Evolutionary conservation across 2,113 vertebrate species (phyloP).

Genomic region (Indicator indicator): DNA sequence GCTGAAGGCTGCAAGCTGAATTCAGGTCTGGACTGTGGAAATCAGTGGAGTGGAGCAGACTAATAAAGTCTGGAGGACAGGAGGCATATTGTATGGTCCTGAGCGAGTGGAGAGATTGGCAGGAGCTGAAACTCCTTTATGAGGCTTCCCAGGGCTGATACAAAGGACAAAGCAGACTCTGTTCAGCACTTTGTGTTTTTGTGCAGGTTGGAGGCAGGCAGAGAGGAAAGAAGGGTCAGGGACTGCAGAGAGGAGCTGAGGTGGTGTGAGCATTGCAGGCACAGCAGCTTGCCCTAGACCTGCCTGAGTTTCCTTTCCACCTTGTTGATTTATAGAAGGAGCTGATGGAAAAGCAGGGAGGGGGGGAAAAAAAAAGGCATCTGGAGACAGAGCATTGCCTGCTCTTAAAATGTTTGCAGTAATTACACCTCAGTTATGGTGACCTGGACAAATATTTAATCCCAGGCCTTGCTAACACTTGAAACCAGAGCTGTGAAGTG

Average conservation of each 20-base stretch:
- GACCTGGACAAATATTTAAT: conserved; percentile 69
- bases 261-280: neutral
- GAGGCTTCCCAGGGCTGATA: conserved; percentile 41
- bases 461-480: conserved; percentile 46
- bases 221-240: neutral
- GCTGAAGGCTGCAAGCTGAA: neutral
- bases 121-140: conserved; percentile 33
- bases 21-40: neutral
- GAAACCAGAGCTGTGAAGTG: conserved; percentile 54
- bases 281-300: neutral
- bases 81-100: conserved; percentile 25
- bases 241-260: neutral
- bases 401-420: conserved; percentile 23
- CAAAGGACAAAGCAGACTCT: conserved; percentile 58
- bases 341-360: conserved; percentile 11
- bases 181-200: neutral
- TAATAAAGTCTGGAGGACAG: conserved; percentile 39
- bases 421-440: conserved; percentile 40
- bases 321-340: neutral
- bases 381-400: conserved; percentile 25
- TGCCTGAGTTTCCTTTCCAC: neutral
- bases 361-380: neutral
- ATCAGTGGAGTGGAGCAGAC: neutral
- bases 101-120: conserved; percentile 42
- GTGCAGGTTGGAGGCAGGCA: neutral